Percentiles rank a stretch among this genome's conserved stretches.
Conservation (phyloP, 2,888 invertebrate species). For the Callyntrura guangdongensis region DNA sequence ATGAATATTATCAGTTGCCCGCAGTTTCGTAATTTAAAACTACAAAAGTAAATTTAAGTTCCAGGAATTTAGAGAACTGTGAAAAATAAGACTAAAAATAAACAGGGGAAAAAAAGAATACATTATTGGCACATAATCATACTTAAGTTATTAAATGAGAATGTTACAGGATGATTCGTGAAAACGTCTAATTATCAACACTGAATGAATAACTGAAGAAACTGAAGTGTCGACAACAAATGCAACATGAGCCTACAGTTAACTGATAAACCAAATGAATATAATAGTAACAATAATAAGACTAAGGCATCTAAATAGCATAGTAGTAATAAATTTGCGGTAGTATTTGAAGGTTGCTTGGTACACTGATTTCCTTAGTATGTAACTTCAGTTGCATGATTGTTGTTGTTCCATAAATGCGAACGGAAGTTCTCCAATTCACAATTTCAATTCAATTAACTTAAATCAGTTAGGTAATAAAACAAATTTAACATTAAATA, state of each 20-base stretch:
- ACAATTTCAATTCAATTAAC: slow-evolving; percentile 31
- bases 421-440: slow-evolving; percentile 29
- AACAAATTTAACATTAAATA: slow-evolving; percentile 74
- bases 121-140: slow-evolving; percentile 83
- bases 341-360: slow-evolving; percentile 64
- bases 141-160: slow-evolving; percentile 82
- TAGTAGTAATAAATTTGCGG: slow-evolving; percentile 69
- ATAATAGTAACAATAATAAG: slow-evolving; percentile 44
- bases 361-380: slow-evolving; percentile 73
- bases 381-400: slow-evolving; percentile 78
- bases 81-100: slow-evolving; percentile 38
- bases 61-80: neutral
- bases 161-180: slow-evolving; percentile 78
- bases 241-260: slow-evolving; percentile 35
- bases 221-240: slow-evolving; percentile 46
- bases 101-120: slow-evolving; percentile 48
- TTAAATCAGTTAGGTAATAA: slow-evolving; percentile 30
- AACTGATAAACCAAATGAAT: slow-evolving; percentile 20
- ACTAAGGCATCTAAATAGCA: slow-evolving; percentile 29
- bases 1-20: slow-evolving; percentile 7
- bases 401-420: slow-evolving; percentile 59
- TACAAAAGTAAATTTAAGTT: slow-evolving; percentile 18
- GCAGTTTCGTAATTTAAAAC: slow-evolving; percentile 18
- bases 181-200: slow-evolving; percentile 14
- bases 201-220: slow-evolving; percentile 26